These are phyloP conservation scores for Cebus imitator DNA, from an alignment of 2,113 vertebrate species.

Conservation along the genomic window DNA sequence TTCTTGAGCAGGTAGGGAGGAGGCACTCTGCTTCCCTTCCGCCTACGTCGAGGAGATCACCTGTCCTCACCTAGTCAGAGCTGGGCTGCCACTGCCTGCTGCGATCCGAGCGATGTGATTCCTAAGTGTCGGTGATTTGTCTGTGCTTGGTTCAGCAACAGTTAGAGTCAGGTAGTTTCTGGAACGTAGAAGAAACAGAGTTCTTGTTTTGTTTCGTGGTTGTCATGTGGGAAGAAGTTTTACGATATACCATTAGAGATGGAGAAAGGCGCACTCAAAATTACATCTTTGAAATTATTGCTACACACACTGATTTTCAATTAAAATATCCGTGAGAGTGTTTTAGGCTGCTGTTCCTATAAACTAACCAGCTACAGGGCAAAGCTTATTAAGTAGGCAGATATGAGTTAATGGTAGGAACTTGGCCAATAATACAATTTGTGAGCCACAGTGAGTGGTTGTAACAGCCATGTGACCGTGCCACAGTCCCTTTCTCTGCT, in stretches of 20 bases:
- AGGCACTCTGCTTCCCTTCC: not conserved
- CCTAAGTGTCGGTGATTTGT: not conserved
- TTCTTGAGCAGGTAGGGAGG: not conserved
- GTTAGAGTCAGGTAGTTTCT: not conserved
- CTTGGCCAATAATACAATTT: not conserved
- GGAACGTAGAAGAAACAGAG: not conserved
- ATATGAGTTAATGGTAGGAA: not conserved
- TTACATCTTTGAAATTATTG: not conserved
- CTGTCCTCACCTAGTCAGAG: not conserved
- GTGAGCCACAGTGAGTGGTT: not conserved
- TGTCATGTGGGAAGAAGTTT: not conserved
- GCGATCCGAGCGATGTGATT: not conserved
- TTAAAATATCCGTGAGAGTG: not conserved
- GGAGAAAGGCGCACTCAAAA: not conserved
- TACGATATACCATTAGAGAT: not conserved
- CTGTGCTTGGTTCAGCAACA: not conserved
- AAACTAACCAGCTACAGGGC: not conserved
- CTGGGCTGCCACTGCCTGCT: no score
- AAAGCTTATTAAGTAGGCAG: not conserved
- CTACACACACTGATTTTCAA: not conserved
- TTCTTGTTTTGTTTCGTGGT: not conserved
- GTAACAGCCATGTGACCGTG: not conserved
- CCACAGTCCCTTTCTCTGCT: not conserved
- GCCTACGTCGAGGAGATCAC: rapidly evolving
- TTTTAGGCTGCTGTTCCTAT: not conserved